These are phyloP conservation scores for Anseranas semipalmata DNA, from an alignment of 2,113 vertebrate genomes.

Conservation along the genomic window DNA sequence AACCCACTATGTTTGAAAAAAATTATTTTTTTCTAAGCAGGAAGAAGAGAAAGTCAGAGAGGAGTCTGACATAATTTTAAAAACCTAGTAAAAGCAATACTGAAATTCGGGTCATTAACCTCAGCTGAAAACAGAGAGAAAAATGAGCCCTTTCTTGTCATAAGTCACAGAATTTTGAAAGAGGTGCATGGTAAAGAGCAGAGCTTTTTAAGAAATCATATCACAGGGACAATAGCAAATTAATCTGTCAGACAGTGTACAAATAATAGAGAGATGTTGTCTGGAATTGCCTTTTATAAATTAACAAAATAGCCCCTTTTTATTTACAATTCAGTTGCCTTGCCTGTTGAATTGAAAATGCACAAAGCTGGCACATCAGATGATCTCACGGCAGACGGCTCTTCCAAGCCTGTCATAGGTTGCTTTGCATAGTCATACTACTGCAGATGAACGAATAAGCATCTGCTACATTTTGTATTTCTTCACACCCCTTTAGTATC, in stretches of 20 bases:
- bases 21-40: neutral
- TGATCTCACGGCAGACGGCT: neutral
- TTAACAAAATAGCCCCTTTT: neutral
- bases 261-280: neutral
- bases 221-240: neutral
- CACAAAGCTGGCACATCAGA: neutral
- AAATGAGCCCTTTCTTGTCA: neutral
- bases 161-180: constrained; percentile 1
- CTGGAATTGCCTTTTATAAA: neutral
- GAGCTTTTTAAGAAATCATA: neutral
- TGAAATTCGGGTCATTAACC: neutral
- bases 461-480: neutral
- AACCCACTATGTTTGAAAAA: neutral
- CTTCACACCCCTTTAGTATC: neutral
- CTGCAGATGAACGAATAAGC: neutral
- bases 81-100: neutral
- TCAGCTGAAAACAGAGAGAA: neutral
- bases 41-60: constrained; percentile 12
- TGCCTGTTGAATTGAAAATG: neutral
- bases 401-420: neutral
- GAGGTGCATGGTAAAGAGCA: neutral
- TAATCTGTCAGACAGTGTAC: neutral
- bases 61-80: neutral
- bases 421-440: constrained; percentile 12
- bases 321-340: neutral